Evolutionary conservation across 2,888 invertebrate species (phyloP), one percentile per base, ranked within the genome.

Genomic region (Aspidiotus destructor): DNA sequence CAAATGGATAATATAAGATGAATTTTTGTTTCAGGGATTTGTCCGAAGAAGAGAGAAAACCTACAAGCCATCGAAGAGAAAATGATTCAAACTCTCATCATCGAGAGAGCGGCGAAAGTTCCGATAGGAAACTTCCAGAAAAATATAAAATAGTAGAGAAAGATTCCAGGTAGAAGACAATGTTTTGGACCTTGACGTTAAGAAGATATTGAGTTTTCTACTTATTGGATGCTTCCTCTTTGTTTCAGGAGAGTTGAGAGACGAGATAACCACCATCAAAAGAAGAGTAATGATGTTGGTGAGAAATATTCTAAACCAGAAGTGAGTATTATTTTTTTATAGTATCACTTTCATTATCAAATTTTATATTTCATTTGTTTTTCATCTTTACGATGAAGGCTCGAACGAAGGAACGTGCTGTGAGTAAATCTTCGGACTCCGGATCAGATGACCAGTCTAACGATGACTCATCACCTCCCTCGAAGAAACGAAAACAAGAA

Each of bases 201-300:
- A 48, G 10, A n/a, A 13, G 6, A n/a, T 48, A 3, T 48, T 6
- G 48, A 11, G 10, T 48, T 48, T 6, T 6, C 2, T 48, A 13
- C 11, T 48, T 48, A 13, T 48, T 48, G n/a, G n/a, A 48, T 2
- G 48, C n/a, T 48, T n/a, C 2, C n/a, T 48, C n/a, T 48, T n/a
- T 48, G 6, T 48, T 11, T 10, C 52, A 67, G 67, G 42, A 67
- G 60, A 67, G 48, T 15, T 40, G 67, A 67, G 15, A 67, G 60
- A 41, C 58, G 60, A 67, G 67, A 67, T 17, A 52, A 15, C 40
- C 67, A 67, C 17, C 90, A 0, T 90, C 91, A 28, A 78, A 85
- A 89, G 71, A 87, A 87, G 74, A 83, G 83, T 73, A 81, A 83
- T 72, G 85, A 84, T 76, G 81, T 83, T 61, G 84, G 74, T 68